Conservation (phyloP, 2,888 invertebrate genomes). For the Hirtodrosophila duncani region DNA sequence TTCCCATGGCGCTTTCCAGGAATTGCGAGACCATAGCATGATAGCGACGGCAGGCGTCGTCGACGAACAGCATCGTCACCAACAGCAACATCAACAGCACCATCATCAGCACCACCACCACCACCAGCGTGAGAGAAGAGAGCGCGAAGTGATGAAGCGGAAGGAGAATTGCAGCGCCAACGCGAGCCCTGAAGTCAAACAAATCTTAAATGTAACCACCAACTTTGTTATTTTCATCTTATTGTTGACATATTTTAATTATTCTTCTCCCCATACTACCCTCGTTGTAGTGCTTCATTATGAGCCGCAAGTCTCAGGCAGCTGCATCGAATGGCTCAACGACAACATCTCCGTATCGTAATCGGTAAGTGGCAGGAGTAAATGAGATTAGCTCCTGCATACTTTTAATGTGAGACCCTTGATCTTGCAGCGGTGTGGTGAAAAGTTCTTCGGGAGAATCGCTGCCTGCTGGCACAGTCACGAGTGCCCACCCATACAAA, state of each 20-base stretch:
- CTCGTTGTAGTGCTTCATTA: slow-evolving; percentile 84
- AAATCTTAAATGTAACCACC: slow-evolving; percentile 89
- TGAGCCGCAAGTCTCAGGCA: slow-evolving; percentile 87
- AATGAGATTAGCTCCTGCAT: too few species aligned
- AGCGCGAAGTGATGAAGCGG: slow-evolving; percentile 92
- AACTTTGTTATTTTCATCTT: neutral
- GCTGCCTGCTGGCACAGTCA: slow-evolving; percentile 81
- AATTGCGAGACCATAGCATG: slow-evolving; percentile 90
- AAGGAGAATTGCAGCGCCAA: slow-evolving; percentile 97
- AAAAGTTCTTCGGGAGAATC: slow-evolving; percentile 84
- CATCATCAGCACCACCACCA: slow-evolving; percentile 82
- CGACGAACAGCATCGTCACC: slow-evolving; percentile 82
- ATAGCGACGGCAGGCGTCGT: slow-evolving; percentile 80
- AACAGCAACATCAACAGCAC: slow-evolving; percentile 80
- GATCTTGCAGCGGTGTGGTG: slow-evolving; percentile 82
- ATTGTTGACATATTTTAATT: slow-evolving; percentile 18
- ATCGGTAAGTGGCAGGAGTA: slow-evolving; percentile 82
- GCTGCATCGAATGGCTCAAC: slow-evolving; percentile 86
- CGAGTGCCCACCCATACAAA: slow-evolving; percentile 84
- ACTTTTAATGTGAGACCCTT: too few species aligned
- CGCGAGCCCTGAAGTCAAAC: slow-evolving; percentile 97
- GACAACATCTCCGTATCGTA: slow-evolving; percentile 85
- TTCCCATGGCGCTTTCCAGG: slow-evolving; percentile 80
- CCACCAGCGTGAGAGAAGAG: slow-evolving; percentile 85
- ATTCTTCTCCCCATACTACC: too few species aligned